Evolutionary conservation across 2,888 invertebrate genomes (phyloP), one percentile per base, ranked within the genome.

Genomic region (Melangyna quadrimaculata): DNA sequence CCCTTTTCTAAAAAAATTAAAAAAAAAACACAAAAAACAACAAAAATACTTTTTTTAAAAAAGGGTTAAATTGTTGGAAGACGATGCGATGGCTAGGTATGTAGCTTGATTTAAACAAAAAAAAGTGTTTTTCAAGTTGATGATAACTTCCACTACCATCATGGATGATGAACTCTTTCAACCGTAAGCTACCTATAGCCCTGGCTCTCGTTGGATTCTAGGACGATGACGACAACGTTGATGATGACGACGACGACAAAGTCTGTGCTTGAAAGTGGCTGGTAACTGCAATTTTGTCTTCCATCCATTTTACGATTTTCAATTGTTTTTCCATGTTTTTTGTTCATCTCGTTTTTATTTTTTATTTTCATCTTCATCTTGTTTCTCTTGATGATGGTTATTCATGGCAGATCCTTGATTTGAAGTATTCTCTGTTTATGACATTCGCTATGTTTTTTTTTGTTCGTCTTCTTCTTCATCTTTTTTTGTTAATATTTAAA

Each of bases 1-100:
- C 88, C 88, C 88, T 88, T 89, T 89, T 89, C 88, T 88, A 87
- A 19, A 17, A 29, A 37, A 14, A 87, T n/a, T 17, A 40, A 37
- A 12, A 8, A 10, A 22, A 59, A 59, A 67, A 74, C 22, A 57
- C 22, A 53, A 69, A 12, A 53, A 8, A 48, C 40, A 69, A 51
- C 22, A 22, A 22, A 14, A 43, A 53, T n/a, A n/a, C n/a, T n/a
- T n/a, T n/a, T 43, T 43, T 3, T 7, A 72, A 67, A 78, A 48
- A 63, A 72, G 43, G 77, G 70, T 48, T 48, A 70, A 81, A 72
- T 69, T 67, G 55, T 84, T 55, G 70, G 24, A 61, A 78, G 69
- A 81, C 19, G 43, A 27, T n/a, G n/a, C 12, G n/a, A 22, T 9
- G 27, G 12, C 53, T 14, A 22, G 6, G 7, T 17, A 10, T 19